Percentiles rank a stretch among this genome's conserved stretches.
These are phyloP conservation scores for Glaucopsyche alexis DNA, from an alignment of 2,888 invertebrate species.

Conservation along the genomic window DNA sequence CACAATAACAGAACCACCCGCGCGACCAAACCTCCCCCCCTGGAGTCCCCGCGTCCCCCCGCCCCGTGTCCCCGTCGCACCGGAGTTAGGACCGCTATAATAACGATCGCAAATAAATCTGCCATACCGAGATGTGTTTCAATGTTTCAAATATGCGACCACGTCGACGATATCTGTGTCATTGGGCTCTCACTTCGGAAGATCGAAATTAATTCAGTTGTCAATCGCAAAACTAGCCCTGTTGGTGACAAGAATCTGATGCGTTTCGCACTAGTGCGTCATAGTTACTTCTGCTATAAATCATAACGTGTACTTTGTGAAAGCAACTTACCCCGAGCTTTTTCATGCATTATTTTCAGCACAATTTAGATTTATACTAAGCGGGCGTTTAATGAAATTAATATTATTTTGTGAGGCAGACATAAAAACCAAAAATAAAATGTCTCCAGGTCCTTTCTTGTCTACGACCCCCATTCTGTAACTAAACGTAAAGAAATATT, in stretches of 20 bases:
- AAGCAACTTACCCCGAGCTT: background rate
- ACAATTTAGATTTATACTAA: background rate
- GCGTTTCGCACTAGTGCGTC: background rate
- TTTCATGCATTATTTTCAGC: background rate
- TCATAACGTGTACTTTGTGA: background rate
- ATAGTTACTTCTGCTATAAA: background rate
- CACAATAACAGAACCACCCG: slow-evolving; percentile 75
- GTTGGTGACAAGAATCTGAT: background rate
- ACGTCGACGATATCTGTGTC: slow-evolving; percentile 62
- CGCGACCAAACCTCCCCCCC: slow-evolving; percentile 55
- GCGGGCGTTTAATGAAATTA: too few species aligned
- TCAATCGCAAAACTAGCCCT: background rate
- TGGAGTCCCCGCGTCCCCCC: slow-evolving; percentile 49
- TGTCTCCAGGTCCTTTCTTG: too few species aligned
- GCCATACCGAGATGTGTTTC: slow-evolving; percentile 71
- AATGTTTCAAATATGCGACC: slow-evolving; percentile 48
- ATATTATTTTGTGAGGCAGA: too few species aligned
- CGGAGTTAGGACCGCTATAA: slow-evolving; percentile 55
- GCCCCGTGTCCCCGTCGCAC: slow-evolving; percentile 47
- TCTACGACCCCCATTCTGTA: too few species aligned
- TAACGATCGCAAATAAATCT: slow-evolving; percentile 72
- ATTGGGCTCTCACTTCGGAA: slow-evolving; percentile 65
- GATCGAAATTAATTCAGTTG: slow-evolving; percentile 15
- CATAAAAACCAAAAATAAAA: too few species aligned
- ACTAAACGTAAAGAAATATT: too few species aligned